Conservation (phyloP, 2,113 vertebrate species). For the Sula dactylatra region DNA sequence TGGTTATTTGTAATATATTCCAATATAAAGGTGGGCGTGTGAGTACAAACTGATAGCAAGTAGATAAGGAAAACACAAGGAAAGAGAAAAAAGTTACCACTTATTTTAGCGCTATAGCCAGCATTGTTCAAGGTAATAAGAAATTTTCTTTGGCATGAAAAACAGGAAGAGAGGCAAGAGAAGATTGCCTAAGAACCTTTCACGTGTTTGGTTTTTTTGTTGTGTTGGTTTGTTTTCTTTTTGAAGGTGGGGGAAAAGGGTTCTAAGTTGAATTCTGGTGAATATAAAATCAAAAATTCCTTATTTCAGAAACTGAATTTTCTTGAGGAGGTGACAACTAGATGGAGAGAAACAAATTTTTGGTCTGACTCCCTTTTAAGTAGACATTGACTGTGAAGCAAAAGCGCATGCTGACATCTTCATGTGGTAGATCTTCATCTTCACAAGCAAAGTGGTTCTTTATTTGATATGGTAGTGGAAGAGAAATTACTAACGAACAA, state of each 20-base stretch:
- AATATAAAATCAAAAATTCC: not conserved
- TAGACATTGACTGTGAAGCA: not conserved
- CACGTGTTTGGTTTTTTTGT: rapidly evolving
- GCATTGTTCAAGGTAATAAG: not conserved
- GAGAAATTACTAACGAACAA: not conserved
- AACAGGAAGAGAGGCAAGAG: not conserved
- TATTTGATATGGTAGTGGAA: not conserved
- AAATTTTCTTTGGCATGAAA: not conserved
- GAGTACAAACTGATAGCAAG: not conserved
- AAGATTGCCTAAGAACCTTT: not conserved
- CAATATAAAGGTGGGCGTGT: not conserved
- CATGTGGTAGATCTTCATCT: not conserved
- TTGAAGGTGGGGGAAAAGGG: not conserved
- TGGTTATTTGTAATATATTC: not conserved
- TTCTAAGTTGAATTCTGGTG: not conserved
- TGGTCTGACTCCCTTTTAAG: not conserved
- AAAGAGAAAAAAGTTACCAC: not conserved
- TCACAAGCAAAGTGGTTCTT: not conserved
- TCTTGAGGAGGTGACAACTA: not conserved
- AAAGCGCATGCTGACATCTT: not conserved
- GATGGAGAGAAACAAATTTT: not conserved
- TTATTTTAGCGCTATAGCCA: not conserved
- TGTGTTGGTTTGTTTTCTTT: not conserved
- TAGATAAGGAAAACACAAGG: not conserved
- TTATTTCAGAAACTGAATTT: not conserved